Percentiles rank a stretch among this genome's conserved stretches.
phyloP scores from a whole-genome alignment of 2,797 vertebrate species.

The Ibycter americanus region DNA sequence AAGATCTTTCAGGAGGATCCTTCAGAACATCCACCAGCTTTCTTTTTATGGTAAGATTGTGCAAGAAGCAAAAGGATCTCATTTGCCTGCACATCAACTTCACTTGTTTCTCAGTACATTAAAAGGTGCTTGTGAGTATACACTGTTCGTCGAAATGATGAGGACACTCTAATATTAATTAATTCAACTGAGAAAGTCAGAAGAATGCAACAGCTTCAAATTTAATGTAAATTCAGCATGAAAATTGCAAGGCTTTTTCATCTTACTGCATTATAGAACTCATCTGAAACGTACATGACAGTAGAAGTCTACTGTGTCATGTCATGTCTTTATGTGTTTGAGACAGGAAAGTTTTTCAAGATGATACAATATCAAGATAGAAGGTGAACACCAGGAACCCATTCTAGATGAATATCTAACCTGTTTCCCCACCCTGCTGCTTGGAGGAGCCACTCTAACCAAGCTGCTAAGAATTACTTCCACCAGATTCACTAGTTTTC shows the following conservation, averaged over 20 bases:
- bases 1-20: constrained; percentile 22
- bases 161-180: neutral
- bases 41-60: constrained; percentile 18
- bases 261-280: neutral
- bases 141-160: neutral
- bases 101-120: neutral
- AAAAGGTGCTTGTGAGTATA: neutral
- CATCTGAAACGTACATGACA: neutral
- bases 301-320: neutral
- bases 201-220: neutral
- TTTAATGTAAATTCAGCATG: neutral
- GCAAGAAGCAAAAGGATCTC: constrained; percentile 47
- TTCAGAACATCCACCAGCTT: constrained; percentile 22
- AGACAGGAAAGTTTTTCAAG: neutral
- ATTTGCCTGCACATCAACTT: neutral
- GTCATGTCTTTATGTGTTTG: neutral
- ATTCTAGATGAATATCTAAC: neutral
- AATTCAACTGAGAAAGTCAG: neutral
- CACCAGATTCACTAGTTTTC: neutral
- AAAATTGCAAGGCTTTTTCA: neutral
- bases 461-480: neutral
- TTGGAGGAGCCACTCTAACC: neutral
- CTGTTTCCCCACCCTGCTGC: neutral
- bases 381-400: neutral
- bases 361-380: neutral